These are phyloP conservation scores for Tetrax tetrax DNA, from an alignment of 2,113 vertebrate species.

Conservation along the genomic window DNA sequence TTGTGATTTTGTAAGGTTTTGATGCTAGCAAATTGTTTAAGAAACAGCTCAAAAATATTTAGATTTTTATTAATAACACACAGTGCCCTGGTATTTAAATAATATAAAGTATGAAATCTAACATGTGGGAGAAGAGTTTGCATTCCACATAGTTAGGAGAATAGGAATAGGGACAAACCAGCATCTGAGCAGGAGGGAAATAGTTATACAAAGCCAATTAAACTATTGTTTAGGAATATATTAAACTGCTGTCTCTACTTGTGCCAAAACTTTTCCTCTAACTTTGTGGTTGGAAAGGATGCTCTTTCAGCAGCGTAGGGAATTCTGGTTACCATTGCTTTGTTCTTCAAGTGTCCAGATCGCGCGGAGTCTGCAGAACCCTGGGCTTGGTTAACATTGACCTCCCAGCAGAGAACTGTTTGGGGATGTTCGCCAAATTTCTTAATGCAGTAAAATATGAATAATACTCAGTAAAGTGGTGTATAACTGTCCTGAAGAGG, in stretches of 20 bases:
- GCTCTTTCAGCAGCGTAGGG: neutral
- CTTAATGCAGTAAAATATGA: neutral
- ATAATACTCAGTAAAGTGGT: neutral
- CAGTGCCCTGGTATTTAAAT: conserved; percentile 17
- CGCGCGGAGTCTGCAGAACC: neutral
- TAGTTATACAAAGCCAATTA: neutral
- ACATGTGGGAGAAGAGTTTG: conserved; percentile 52
- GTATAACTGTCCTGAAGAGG: neutral
- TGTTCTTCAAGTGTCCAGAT: neutral
- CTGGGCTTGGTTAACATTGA: neutral
- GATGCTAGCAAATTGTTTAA: conserved; percentile 56
- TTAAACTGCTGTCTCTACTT: conserved; percentile 11
- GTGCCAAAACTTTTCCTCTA: neutral
- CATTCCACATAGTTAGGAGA: conserved; percentile 54
- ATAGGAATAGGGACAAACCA: neutral
- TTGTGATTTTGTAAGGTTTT: conserved; percentile 51
- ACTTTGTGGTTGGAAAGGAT: neutral
- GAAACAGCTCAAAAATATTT: conserved; percentile 58
- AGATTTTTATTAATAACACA: conserved; percentile 66
- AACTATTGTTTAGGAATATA: neutral
- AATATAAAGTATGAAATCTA: conserved; percentile 27
- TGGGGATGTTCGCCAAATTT: neutral
- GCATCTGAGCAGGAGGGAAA: neutral
- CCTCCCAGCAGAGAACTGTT: neutral
- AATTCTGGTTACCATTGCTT: neutral